These are phyloP conservation scores for Pocillopora verrucosa DNA, from an alignment of 64 coral and sea anemone genomes.

Conservation along the genomic window DNA sequence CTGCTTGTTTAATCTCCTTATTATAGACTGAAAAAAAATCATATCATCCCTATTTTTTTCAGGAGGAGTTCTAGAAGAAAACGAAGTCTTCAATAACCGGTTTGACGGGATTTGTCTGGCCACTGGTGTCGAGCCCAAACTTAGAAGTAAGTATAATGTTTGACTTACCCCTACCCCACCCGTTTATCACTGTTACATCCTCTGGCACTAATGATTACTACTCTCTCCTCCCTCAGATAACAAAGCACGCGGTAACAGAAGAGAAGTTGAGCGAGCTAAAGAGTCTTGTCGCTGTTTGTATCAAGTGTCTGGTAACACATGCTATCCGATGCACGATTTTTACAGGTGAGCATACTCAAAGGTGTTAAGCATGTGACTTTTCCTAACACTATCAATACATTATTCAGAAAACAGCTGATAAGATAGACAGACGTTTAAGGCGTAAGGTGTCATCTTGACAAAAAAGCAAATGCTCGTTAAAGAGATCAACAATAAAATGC, in stretches of 20 bases:
- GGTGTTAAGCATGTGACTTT: no score
- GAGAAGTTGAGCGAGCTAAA: constrained; percentile 71
- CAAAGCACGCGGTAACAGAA: constrained; percentile 73
- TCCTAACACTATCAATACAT: no score
- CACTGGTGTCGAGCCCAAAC: constrained; percentile 89
- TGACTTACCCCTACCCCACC: neutral
- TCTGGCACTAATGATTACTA: neutral
- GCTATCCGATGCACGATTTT: constrained; percentile 97
- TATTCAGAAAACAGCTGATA: no score
- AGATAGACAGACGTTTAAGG: no score
- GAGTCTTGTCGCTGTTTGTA: constrained; percentile 82
- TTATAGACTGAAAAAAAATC: no score
- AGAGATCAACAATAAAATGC: no score
- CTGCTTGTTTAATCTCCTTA: no score
- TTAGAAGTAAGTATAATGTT: constrained; percentile 69
- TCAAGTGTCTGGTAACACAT: constrained; percentile 91
- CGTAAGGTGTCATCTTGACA: no score
- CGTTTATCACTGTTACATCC: neutral
- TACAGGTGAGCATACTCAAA: constrained; percentile 45
- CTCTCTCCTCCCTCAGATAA: constrained; percentile 67
- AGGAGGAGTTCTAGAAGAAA: constrained; percentile 87
- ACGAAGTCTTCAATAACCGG: constrained; percentile 96
- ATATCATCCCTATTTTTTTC: neutral
- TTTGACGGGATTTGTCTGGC: constrained; percentile 96
- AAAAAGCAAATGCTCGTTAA: no score